Evolutionary conservation across 2,797 vertebrate genomes (phyloP).

Genomic region (Octomys mimax): DNA sequence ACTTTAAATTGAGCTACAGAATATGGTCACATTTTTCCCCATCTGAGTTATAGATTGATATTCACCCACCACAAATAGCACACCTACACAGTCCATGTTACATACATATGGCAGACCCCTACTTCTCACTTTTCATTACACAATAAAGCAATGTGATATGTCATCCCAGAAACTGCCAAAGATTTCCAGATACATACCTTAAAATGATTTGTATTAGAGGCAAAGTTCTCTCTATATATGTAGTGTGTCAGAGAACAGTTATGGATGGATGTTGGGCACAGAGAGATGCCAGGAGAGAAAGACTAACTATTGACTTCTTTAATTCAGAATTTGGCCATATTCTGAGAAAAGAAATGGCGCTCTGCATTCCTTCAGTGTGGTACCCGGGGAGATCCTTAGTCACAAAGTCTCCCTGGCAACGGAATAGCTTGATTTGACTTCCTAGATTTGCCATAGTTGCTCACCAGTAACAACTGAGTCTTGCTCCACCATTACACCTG

Average conservation of each 20-base stretch:
- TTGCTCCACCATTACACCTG: background rate
- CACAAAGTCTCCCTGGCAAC: background rate
- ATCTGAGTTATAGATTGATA: background rate
- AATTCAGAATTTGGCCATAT: conserved; percentile 22
- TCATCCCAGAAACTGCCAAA: conserved; percentile 58
- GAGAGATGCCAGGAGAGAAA: background rate
- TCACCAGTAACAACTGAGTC: background rate
- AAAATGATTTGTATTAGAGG: conserved; percentile 67
- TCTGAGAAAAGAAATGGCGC: background rate
- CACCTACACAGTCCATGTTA: background rate
- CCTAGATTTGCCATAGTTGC: background rate
- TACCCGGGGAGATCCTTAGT: background rate
- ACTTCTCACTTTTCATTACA: conserved; percentile 50
- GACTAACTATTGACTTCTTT: background rate
- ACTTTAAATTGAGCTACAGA: background rate
- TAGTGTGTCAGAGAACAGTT: background rate
- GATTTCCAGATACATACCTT: conserved; percentile 69
- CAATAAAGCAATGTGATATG: conserved; percentile 1
- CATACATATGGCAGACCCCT: background rate
- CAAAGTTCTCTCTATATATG: conserved; percentile 25
- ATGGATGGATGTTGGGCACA: background rate
- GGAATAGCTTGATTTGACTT: conserved; percentile 5
- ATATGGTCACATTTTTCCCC: conserved; percentile 11
- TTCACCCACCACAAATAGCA: background rate
- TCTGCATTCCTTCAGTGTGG: conserved; percentile 25